These are phyloP conservation scores for Proales similis DNA, from an alignment of 1,140 invertebrate species.

Conservation along the genomic window DNA sequence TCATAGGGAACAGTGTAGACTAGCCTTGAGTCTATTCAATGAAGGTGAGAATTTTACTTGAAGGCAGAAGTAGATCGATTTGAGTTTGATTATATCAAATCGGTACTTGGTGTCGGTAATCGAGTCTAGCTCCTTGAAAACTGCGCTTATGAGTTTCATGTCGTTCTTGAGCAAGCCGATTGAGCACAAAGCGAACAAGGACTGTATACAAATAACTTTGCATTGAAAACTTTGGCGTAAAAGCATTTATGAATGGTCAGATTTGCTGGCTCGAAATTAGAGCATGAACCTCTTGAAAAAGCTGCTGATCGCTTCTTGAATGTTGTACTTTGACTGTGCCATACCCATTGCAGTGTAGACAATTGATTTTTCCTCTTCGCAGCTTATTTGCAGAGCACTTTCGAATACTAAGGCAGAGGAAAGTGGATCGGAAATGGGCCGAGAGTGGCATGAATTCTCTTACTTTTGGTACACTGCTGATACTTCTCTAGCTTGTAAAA, in stretches of 20 bases:
- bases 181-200: slow-evolving; percentile 31
- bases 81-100: slow-evolving; percentile 35
- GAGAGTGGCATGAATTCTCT: not conserved
- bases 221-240: slow-evolving; percentile 26
- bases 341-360: slow-evolving; percentile 35
- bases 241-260: not conserved
- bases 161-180: slow-evolving; percentile 31
- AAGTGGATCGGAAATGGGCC: not conserved
- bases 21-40: not conserved
- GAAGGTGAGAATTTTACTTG: not conserved
- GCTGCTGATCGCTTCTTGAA: slow-evolving; percentile 33
- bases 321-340: slow-evolving; percentile 34
- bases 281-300: slow-evolving; percentile 29
- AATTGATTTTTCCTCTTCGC: slow-evolving; percentile 32
- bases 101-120: slow-evolving; percentile 29
- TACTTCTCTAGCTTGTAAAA: slow-evolving; percentile 31
- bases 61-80: slow-evolving; percentile 35
- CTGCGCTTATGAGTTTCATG: slow-evolving; percentile 12
- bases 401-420: slow-evolving; percentile 19
- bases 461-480: slow-evolving; percentile 36
- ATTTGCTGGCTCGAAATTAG: not conserved
- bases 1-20: too few species aligned
- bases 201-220: slow-evolving; percentile 36
- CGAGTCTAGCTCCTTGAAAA: slow-evolving; percentile 26
- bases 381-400: slow-evolving; percentile 14